Evolutionary conservation across 2,888 invertebrate species (phyloP), one percentile per base, ranked within the genome.

Genomic region (Tiphia femorata): DNA sequence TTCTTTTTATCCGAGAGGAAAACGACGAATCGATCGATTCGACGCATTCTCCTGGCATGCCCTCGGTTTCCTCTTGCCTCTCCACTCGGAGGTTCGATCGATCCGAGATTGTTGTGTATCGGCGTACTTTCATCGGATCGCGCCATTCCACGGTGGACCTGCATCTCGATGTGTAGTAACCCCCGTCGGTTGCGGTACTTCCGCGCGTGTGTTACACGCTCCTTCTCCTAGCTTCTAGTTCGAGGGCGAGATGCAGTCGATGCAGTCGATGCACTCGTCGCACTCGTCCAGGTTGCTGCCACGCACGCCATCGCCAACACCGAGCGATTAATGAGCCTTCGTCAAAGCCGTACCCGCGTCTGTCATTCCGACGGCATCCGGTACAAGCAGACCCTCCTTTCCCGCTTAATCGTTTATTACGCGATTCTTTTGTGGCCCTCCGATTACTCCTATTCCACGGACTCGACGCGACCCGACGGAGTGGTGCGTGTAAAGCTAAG

Each of bases 261-360:
- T 14, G 33, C 33, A 7, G 40, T 49, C 54, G 29, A 50, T 49
- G 38, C 38, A n/a, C n/a, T n/a, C n/a, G n/a, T n/a, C n/a, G n/a
- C n/a, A n/a, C n/a, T n/a, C n/a, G n/a, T n/a, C n/a, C n/a, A n/a
- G n/a, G n/a, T n/a, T n/a, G n/a, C n/a, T n/a, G n/a, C n/a, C n/a
- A n/a, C n/a, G n/a, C n/a, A n/a, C n/a, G n/a, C n/a, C n/a, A n/a
- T n/a, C n/a, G n/a, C n/a, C n/a, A n/a, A n/a, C n/a, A n/a, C n/a
- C n/a, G n/a, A n/a, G n/a, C 53, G 64, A 64, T 64, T 64, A 64
- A 64, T 49, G 64, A 64, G 53, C 49, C 42, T 49, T 54, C 54
- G 58, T 64, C 53, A 48, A 47, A 61, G 50, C 46, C 44, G 41
- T 43, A 50, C 61, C 44, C 23, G 49, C 47, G 64, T 52, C 55